Base-by-base conservation (phyloP, 2,113 vertebrate genomes). In the Tragelaphus buxtoni region DNA sequence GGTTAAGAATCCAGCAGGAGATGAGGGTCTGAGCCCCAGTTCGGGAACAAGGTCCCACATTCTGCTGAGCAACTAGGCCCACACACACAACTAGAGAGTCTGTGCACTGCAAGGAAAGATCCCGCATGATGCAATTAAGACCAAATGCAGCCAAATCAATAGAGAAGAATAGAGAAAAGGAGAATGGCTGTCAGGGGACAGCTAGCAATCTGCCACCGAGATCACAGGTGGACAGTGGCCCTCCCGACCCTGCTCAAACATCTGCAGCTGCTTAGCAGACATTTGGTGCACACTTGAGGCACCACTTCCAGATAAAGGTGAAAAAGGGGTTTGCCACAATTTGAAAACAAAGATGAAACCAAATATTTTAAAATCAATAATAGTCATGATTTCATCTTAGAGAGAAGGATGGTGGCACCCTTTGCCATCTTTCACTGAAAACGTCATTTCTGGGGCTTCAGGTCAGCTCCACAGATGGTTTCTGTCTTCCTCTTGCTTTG, bases 191-290 rank as follows among this genome's bases (percentile, higher is more conserved):
- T 88, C 74, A 86, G 90, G 87, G 35, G 65, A 95, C 12, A 49
- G n/a, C 58, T 28, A 55, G 76, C 32, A 42, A 26, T 92, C 96
- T 97, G 74, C 60, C 91, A 95, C 65, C 42, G 61, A 53, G 18
- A 51, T 42, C 14, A 1, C 80, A 53, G 69, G 88, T 60, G 81
- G 65, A 94, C 55, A 49, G 39, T 90, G 74, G 81, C 39, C 60
- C 39, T 47, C 39, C 79, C 24, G 47, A 22, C 2, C 79, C 39
- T 88, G 53, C 42, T 80, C 47, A 91, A 94, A 92, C 88, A 96
- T 95, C 88, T 95, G 88, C 24, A 97, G 47, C 60, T 81, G 83
- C 60, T 96, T 94, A 65, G 12, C 42, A 53, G 47, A 80, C 60
- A 74, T 65, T 92, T 76, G 72, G 39, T 72, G 58, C 2, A 7